Evolutionary conservation across 2,113 vertebrate genomes (phyloP), one percentile per base, ranked within the genome.

Genomic region (Motacilla tschutschensis): DNA sequence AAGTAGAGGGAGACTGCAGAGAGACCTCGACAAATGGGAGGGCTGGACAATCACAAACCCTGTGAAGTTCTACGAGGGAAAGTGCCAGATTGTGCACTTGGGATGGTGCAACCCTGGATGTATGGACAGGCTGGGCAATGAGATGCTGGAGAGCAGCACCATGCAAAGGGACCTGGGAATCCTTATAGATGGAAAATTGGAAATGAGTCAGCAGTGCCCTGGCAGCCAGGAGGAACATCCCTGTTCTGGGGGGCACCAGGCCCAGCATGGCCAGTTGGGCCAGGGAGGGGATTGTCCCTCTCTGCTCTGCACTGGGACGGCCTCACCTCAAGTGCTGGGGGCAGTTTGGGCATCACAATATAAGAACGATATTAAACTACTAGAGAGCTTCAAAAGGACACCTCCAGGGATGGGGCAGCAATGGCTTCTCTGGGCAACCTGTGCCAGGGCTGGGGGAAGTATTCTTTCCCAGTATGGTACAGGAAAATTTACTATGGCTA

Each of bases 271-370:
- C 18, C 12, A 5, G 6, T 28, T 0, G 0, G 13, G 43, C 35
- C 50, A 73, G 25, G 50, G 50, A 55, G 9, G 26, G 35, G 31
- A 36, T 48, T 57, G 41, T 41, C 11, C 31, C 0, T 2, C 29
- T 29, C 48, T 72, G 35, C 41, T 48, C 25, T 57, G 51, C 43
- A 2, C 50, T 57, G 51, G 31, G 25, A 11, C 0, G 0, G 25
- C 43, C 59, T 35, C 50, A 48, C 6, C 25, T 73, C 1, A 0
- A 35, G 51, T 43, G 26, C 51, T 57, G 25, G 31, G 35, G 43
- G 7, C 19, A 81, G 6, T 63, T 40, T 33, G 48, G 35, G 58
- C 35, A 55, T 21, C 29, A 35, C 43, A 43, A 9, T 21, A 17
- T 9, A 26, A 41, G 35, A 41, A 82, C 29, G 50, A 31, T 40